These are phyloP conservation scores for Myotis findleyi DNA, from an alignment of 2,797 vertebrate species.

Conservation along the genomic window DNA sequence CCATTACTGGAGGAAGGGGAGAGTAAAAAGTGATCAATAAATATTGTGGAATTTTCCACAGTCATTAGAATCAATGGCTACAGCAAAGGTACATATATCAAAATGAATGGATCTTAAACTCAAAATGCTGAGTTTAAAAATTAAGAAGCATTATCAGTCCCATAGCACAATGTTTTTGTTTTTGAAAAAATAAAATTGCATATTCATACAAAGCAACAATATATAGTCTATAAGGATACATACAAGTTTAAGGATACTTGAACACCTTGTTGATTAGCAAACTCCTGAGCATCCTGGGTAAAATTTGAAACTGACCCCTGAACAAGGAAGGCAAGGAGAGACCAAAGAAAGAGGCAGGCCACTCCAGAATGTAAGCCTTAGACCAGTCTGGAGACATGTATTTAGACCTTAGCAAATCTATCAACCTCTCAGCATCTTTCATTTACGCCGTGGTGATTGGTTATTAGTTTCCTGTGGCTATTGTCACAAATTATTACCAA, in stretches of 20 bases:
- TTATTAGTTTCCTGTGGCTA: no score
- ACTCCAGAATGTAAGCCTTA: not conserved
- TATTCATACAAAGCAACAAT: not conserved
- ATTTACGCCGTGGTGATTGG: no score
- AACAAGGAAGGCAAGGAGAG: not conserved
- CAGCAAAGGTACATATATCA: not conserved
- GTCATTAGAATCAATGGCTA: not conserved
- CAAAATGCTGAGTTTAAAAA: conserved; percentile 29
- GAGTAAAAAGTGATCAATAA: not conserved
- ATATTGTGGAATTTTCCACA: not conserved
- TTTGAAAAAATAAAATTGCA: not conserved
- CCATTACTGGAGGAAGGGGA: not conserved
- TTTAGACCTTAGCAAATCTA: no score
- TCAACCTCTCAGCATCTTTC: no score
- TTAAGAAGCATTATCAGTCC: not conserved
- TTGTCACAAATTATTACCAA: no score
- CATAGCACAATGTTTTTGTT: not conserved
- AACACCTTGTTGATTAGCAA: not conserved
- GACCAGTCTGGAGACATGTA: no score
- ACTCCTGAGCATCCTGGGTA: not conserved
- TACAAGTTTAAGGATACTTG: not conserved
- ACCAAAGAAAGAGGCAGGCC: not conserved
- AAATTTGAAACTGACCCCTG: not conserved
- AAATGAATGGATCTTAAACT: not conserved
- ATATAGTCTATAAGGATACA: not conserved